A percentile compares a stretch with the other conserved stretches of the same genome.
Evolutionary conservation across 2,113 vertebrate species (phyloP).

Genomic region (Carettochelys insculpta): DNA sequence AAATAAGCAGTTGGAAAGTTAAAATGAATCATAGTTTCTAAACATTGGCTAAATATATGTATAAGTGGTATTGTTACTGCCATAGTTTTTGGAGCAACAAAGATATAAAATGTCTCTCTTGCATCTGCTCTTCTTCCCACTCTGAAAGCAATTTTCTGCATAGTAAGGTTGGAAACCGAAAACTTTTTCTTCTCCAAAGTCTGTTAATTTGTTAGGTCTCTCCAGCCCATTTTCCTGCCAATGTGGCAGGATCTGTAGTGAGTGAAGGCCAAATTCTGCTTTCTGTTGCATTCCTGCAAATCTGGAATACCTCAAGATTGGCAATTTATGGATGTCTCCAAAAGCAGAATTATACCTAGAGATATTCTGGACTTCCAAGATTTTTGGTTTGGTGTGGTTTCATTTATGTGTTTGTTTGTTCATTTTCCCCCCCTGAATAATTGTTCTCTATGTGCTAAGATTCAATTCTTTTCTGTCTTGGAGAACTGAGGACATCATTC

Average conservation of each 20-base stretch:
- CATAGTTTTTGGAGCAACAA: constrained; percentile 21
- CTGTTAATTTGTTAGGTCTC: constrained; percentile 12
- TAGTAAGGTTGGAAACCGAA: neutral
- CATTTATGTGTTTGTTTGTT: no score
- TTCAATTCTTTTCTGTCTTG: neutral
- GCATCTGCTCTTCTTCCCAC: constrained; percentile 40
- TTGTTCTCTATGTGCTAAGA: constrained; percentile 1
- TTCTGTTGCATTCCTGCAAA: constrained; percentile 9
- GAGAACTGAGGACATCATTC: neutral
- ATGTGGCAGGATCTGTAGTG: constrained; percentile 17
- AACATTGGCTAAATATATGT: constrained; percentile 20
- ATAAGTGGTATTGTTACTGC: constrained; percentile 14
- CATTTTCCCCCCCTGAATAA: neutral
- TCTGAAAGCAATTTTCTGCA: constrained; percentile 8
- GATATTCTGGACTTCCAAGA: constrained; percentile 25
- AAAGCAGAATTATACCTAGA: constrained; percentile 32
- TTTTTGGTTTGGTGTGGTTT: neutral
- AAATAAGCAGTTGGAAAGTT: constrained; percentile 59
- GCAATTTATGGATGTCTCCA: neutral
- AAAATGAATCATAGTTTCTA: constrained; percentile 30
- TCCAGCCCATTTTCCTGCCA: neutral
- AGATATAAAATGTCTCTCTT: constrained; percentile 46
- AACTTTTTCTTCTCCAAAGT: constrained; percentile 3
- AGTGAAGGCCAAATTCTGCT: neutral
- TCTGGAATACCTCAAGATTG: constrained; percentile 38